Base-by-base conservation (phyloP, 2,888 invertebrate species). In the Rhogogaster chlorosoma region DNA sequence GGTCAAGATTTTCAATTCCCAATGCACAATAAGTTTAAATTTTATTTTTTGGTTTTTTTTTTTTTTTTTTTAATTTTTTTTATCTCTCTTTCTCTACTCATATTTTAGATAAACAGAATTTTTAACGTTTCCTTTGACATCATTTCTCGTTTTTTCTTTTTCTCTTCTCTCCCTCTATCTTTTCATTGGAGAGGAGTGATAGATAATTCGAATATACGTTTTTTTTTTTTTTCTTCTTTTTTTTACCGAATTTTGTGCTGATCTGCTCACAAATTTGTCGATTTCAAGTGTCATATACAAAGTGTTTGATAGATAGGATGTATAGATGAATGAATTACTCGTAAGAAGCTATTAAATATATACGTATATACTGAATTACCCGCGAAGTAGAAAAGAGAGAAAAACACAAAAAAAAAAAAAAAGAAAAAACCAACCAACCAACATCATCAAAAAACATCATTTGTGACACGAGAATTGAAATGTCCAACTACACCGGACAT, bases 401-500 rank as follows among this genome's bases (percentile, higher is more conserved):
- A 2, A 61, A 10, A 0, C 22, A 22, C 9, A 22, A 9, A n/a
- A 57, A 7, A n/a, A 7, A 61, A 61, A 61, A 61, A 61, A 61
- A 26, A 32, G 32, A 15, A 67, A 67, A 32, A 64, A 64, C 2
- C 29, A 64, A 32, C 26, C 15, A 36, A 18, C 18, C n/a, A n/a
- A n/a, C n/a, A n/a, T n/a, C n/a, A n/a, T 29, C 32, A 9, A 38
- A 42, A 61, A 61, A 2, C n/a, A n/a, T n/a, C n/a, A 12, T 61
- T 2, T 26, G 22, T 61, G 10, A 61, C 26, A 26, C 61, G 22
- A 26, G 26, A 61, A 61, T 61, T 61, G 61, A 61, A 61, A 61
- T 61, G 61, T 4, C 61, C 61, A 61, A 61, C 61, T 61, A 61
- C 61, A 26, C 61, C 61, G 61, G 61, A 61, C 32, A 67, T 67